Conservation (phyloP, 1,140 invertebrate species). For the Trichonephila clavipes region DNA sequence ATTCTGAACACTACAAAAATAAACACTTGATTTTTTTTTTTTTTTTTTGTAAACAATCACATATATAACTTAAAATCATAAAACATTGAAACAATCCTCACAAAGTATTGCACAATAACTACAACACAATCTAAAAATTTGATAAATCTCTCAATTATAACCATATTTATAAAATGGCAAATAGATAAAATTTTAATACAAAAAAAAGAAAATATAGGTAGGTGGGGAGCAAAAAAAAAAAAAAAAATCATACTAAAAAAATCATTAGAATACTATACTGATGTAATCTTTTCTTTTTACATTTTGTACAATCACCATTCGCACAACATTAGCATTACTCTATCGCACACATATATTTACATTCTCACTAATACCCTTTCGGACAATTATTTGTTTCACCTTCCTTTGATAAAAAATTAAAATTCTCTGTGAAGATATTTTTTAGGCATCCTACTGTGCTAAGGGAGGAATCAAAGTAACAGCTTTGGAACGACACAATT, state of each 20-base stretch:
- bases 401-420: background rate
- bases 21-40: background rate
- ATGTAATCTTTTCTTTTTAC: slow-evolving; percentile 38
- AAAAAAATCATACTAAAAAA: background rate
- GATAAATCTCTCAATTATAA: background rate
- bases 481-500: slow-evolving; percentile 80
- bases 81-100: background rate
- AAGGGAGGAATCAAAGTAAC: slow-evolving; percentile 50
- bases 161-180: background rate
- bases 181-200: background rate
- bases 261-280: background rate
- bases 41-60: background rate
- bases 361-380: slow-evolving; percentile 70
- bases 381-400: background rate
- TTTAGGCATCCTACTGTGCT: slow-evolving; percentile 6
- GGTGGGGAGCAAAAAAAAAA: background rate
- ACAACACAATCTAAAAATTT: slow-evolving; percentile 9
- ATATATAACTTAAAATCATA: background rate
- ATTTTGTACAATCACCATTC: slow-evolving; percentile 54
- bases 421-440: background rate
- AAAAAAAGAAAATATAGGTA: background rate
- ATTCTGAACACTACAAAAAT: background rate
- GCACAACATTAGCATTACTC: background rate
- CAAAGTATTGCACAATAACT: background rate
- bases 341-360: slow-evolving; percentile 64